Evolutionary conservation across 1,140 invertebrate genomes (phyloP).

Genomic region (Aplysia californica): DNA sequence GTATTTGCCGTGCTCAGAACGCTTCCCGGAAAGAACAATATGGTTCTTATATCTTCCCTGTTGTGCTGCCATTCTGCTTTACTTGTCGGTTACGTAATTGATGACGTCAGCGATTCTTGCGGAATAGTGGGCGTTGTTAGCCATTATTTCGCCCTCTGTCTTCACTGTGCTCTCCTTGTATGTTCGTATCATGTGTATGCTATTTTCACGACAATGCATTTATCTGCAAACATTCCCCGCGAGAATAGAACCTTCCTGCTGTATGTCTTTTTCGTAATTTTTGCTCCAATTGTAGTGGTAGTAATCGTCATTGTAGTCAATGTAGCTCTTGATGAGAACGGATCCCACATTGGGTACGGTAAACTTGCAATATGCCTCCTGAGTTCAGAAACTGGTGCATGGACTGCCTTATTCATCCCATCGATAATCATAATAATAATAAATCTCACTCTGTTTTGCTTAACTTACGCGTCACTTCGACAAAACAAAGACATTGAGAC

Average conservation of each 20-base stretch:
- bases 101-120: background rate
- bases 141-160: slow-evolving; percentile 18
- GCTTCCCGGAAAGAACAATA: slow-evolving; percentile 21
- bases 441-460: background rate
- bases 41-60: background rate
- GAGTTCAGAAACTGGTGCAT: background rate
- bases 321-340: background rate
- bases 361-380: background rate
- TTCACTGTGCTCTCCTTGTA: background rate
- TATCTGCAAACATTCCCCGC: background rate
- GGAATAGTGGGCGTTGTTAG: background rate
- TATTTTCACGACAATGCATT: slow-evolving; percentile 22
- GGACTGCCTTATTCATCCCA: slow-evolving; percentile 5
- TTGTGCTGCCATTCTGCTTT: slow-evolving; percentile 2
- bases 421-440: background rate
- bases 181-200: slow-evolving; percentile 25
- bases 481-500: slow-evolving; percentile 20
- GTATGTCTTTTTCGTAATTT: background rate
- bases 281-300: background rate
- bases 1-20: background rate
- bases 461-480: background rate
- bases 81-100: background rate
- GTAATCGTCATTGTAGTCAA: background rate
- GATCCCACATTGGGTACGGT: slow-evolving; percentile 2
- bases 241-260: background rate